Evolutionary conservation across 1,140 invertebrate genomes (phyloP).

Genomic region (Zophobas morio): DNA sequence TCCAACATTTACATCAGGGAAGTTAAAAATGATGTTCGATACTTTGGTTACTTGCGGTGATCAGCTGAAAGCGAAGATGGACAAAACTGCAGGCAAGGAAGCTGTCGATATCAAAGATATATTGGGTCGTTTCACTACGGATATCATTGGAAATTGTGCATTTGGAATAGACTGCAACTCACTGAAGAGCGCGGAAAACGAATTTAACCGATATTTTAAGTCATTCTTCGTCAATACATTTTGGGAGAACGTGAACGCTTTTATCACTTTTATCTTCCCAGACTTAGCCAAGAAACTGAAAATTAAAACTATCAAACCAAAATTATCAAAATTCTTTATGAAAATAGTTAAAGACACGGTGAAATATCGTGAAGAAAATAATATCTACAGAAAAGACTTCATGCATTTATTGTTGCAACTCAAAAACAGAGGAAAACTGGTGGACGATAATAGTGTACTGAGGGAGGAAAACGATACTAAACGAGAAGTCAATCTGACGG

Average conservation of each 20-base stretch:
- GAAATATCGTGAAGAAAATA: conserved; percentile 60
- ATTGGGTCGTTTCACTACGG: conserved; percentile 69
- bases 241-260: not conserved
- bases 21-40: conserved; percentile 64
- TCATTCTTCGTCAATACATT: not conserved
- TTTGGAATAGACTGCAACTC: conserved; percentile 72
- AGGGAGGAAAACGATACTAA: conserved; percentile 50
- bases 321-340: conserved; percentile 59
- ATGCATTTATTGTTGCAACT: conserved; percentile 50
- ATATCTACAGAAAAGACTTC: conserved; percentile 49
- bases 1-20: conserved; percentile 57
- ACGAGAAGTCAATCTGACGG: not conserved
- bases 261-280: not conserved
- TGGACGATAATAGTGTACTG: conserved; percentile 35
- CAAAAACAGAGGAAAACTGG: conserved; percentile 61
- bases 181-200: conserved; percentile 68
- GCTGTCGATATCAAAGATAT: conserved; percentile 66
- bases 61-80: conserved; percentile 66
- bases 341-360: conserved; percentile 52
- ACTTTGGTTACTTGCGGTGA: conserved; percentile 42
- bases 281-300: not conserved
- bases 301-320: not conserved
- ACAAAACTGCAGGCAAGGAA: conserved; percentile 35
- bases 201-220: conserved; percentile 68
- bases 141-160: conserved; percentile 72